Percentiles rank a stretch among this genome's conserved stretches.
Evolutionary conservation across 2,888 invertebrate genomes (phyloP).

Genomic region (Athalia rosae): DNA sequence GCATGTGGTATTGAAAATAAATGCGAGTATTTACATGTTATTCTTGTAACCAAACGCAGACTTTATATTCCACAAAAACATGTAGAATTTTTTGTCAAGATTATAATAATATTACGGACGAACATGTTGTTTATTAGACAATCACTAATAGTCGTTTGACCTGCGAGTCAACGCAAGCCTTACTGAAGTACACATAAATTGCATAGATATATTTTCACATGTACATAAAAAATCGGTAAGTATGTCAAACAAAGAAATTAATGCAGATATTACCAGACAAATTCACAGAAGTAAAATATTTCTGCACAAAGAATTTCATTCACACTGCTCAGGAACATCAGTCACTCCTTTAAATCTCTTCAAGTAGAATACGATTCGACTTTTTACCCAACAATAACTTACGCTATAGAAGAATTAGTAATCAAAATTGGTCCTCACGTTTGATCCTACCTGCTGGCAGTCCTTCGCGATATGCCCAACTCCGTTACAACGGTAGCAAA

Average conservation of each 20-base stretch:
- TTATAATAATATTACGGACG: conserved; percentile 19
- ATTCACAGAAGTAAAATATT: conserved; percentile 2
- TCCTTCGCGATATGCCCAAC: conserved; percentile 95
- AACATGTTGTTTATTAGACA: conserved; percentile 32
- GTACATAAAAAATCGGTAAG: not conserved
- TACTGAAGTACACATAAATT: not conserved
- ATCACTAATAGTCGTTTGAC: conserved; percentile 21
- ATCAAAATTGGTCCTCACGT: conserved; percentile 57
- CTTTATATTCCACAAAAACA: conserved; percentile 9
- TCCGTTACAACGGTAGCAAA: conserved; percentile 93
- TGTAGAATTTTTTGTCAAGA: not conserved
- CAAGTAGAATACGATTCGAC: not conserved
- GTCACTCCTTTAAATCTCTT: not conserved
- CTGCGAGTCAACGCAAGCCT: conserved; percentile 25
- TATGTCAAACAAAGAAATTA: not conserved
- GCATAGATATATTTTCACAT: not conserved
- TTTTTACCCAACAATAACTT: not conserved
- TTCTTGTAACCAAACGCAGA: not conserved
- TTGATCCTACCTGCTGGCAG: conserved; percentile 81
- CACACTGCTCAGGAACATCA: not conserved
- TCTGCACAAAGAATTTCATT: not conserved
- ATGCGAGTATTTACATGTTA: not conserved
- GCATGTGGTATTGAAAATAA: not conserved
- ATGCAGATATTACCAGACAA: not conserved
- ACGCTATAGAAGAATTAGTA: not conserved